Percentiles rank a stretch among this genome's conserved stretches.
These are phyloP conservation scores for Drosophila barbarae DNA, from an alignment of 2,888 invertebrate genomes.

Conservation along the genomic window DNA sequence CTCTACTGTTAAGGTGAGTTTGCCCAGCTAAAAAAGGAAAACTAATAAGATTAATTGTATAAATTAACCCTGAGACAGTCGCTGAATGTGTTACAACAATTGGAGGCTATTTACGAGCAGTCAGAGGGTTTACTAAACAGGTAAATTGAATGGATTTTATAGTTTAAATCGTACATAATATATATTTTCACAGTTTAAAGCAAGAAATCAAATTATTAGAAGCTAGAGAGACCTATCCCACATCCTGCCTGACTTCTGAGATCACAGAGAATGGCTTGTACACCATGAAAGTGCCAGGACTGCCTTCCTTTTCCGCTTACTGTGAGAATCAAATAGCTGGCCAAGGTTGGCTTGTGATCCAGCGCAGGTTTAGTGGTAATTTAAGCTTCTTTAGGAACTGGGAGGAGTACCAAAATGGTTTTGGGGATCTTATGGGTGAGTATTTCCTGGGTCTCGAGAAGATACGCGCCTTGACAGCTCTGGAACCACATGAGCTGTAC, in stretches of 20 bases:
- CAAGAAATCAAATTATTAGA: conserved; percentile 5
- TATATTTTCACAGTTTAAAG: conserved; percentile 3
- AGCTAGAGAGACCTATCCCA: neutral
- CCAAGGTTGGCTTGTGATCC: conserved; percentile 86
- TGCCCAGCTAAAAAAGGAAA: fast-evolving
- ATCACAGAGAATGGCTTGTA: conserved; percentile 29
- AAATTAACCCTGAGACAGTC: conserved; percentile 12
- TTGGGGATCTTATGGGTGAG: conserved; percentile 85
- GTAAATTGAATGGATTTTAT: conserved; percentile 17
- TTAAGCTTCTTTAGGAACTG: conserved; percentile 84
- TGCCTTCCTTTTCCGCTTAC: conserved; percentile 43
- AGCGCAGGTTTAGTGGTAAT: conserved; percentile 84
- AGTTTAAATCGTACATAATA: fast-evolving
- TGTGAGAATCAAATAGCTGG: conserved; percentile 54
- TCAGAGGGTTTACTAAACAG: conserved; percentile 37
- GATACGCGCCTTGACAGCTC: conserved; percentile 80
- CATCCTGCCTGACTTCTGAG: conserved; percentile 47
- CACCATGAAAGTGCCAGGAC: conserved; percentile 75
- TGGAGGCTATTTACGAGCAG: conserved; percentile 19
- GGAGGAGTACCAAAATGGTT: conserved; percentile 85
- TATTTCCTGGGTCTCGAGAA: conserved; percentile 87
- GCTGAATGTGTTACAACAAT: conserved; percentile 10
- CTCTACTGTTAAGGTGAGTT: conserved; percentile 11
- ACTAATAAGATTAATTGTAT: neutral
- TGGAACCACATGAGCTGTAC: conserved; percentile 81